Evolutionary conservation across 2,113 vertebrate genomes (phyloP), one percentile per base, ranked within the genome.

Genomic region (Isichthys henryi): DNA sequence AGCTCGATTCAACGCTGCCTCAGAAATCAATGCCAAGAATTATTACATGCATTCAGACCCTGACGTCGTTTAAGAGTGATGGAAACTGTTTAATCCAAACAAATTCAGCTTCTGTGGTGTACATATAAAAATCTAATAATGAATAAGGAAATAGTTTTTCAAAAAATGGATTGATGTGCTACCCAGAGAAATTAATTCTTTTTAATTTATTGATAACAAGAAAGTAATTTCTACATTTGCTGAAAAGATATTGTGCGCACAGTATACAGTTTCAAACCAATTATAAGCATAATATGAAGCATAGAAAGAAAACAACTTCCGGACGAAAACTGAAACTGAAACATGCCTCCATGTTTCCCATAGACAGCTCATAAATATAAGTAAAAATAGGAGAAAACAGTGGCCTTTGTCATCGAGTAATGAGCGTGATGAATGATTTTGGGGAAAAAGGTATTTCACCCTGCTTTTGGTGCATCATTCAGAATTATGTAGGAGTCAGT

Each of bases 21-120:
- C 90, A 89, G 92, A 93, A 93, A 94, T 92, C 92, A 92, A 92
- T 93, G 93, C 92, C 93, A 94, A 91, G 84, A 93, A 91, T 92
- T 92, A 94, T 94, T 94, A 91, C 93, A 94, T 91, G 91, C 94
- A 92, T 90, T 89, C 83, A 82, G 88, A 92, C 92, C 92, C 92
- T 50, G 31, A 80, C 91, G 92, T 91, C 86, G 88, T 93, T 94
- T 93, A 92, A 92, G 91, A 89, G 90, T 82, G 90, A 93, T 93
- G 91, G 92, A 89, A 93, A 92, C 91, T 92, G 91, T 93, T 90
- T 92, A 94, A 94, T 94, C 89, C 92, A 85, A 74, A 91, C 88
- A 89, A 93, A 92, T 93, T 92, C 91, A 77, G 86, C 62, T 89
- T 52, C 52, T 80, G 27, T 48, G 23, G 39, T 80, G 56, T 62